phyloP scores from a whole-genome alignment of 2,797 vertebrate genomes.

The Clarias pachynema region DNA sequence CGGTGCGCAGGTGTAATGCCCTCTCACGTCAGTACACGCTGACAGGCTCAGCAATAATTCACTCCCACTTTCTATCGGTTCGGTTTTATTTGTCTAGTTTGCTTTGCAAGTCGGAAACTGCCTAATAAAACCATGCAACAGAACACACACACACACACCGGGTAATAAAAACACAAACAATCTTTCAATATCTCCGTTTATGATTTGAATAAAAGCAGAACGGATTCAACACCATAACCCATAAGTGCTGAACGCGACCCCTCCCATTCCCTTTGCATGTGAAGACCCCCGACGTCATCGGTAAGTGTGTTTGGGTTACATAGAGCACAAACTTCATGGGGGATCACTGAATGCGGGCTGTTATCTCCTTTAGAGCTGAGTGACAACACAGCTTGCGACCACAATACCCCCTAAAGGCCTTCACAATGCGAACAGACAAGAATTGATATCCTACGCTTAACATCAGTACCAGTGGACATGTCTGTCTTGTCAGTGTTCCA shows the following conservation, averaged over 20 bases:
- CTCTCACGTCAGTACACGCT: slow-evolving; percentile 37
- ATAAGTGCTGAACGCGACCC: slow-evolving; percentile 25
- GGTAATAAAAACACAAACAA: not conserved
- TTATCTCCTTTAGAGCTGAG: slow-evolving; percentile 65
- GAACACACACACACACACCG: not conserved
- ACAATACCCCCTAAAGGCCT: slow-evolving; percentile 34
- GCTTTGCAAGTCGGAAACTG: not conserved
- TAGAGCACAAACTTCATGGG: slow-evolving; percentile 70
- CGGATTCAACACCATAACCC: not conserved
- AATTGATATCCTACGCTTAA: slow-evolving; percentile 1
- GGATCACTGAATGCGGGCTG: slow-evolving; percentile 71
- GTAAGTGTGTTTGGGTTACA: slow-evolving; percentile 78
- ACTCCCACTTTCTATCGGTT: slow-evolving; percentile 34
- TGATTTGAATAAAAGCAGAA: not conserved
- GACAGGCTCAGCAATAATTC: slow-evolving; percentile 52
- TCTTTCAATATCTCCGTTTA: not conserved
- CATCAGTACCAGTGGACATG: not conserved
- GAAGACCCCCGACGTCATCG: slow-evolving; percentile 60
- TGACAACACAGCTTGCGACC: slow-evolving; percentile 35
- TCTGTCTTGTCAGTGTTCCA: not conserved
- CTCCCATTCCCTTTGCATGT: slow-evolving; percentile 48
- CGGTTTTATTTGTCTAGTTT: slow-evolving; percentile 5
- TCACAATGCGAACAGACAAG: slow-evolving; percentile 30
- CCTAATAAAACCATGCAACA: not conserved
- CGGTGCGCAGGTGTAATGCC: slow-evolving; percentile 73